Evolutionary conservation across 2,113 vertebrate species (phyloP).

Genomic region (Rhodinocichla rosea): DNA sequence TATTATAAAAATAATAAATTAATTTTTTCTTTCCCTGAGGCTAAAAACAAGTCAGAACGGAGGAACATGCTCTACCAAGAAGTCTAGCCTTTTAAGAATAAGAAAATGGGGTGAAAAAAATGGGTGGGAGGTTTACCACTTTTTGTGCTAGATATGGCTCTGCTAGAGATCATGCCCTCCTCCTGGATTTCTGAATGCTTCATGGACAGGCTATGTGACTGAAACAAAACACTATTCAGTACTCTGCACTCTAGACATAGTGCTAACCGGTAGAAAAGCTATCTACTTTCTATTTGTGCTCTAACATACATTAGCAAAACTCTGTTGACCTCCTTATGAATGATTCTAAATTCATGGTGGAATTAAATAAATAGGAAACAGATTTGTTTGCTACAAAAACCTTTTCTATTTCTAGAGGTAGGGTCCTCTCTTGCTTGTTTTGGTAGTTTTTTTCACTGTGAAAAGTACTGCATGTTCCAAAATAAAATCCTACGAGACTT

Average conservation of each 20-base stretch:
- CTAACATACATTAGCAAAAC: neutral
- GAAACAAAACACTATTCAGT: neutral
- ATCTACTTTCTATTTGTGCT: neutral
- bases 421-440: neutral
- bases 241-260: neutral
- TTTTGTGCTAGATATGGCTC: neutral
- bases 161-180: neutral
- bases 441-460: neutral
- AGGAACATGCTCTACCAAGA: neutral
- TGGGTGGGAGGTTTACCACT: accelerated
- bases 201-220: no score
- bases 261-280: neutral
- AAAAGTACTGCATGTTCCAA: neutral
- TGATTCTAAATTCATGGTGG: neutral
- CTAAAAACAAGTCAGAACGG: neutral
- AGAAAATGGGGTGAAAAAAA: neutral
- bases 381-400: neutral
- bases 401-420: neutral
- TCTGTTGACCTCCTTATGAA: neutral
- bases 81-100: neutral
- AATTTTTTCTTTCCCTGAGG: neutral
- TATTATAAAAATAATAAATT: neutral
- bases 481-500: neutral
- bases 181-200: neutral
- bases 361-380: neutral